Evolutionary conservation across 2,113 vertebrate species (phyloP).

Genomic region (Calidris pygmaea): DNA sequence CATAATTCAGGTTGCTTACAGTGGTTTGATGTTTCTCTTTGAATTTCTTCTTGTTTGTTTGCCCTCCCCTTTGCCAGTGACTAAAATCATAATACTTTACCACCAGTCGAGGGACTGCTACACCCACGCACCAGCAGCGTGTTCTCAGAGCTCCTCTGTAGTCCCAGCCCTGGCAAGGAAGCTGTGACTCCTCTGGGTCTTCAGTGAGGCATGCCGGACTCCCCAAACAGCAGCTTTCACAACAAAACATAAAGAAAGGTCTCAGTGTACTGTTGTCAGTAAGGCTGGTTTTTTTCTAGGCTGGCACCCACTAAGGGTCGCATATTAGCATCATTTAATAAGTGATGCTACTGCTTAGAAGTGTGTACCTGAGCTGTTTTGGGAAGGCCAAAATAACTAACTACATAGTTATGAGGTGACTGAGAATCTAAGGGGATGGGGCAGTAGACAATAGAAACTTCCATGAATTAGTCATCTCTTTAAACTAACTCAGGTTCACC

Average conservation of each 20-base stretch:
- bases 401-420: neutral
- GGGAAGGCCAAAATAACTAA: neutral
- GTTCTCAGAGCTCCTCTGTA: neutral
- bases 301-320: neutral
- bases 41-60: slow-evolving; percentile 27
- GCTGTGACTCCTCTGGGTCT: neutral
- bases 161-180: neutral
- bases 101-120: neutral
- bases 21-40: neutral
- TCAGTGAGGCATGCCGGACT: neutral
- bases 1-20: slow-evolving; percentile 46
- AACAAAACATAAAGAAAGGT: neutral
- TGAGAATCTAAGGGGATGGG: neutral
- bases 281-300: neutral
- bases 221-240: neutral
- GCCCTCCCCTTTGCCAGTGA: neutral
- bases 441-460: neutral
- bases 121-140: neutral
- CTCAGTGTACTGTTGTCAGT: neutral
- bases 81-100: neutral
- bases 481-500: neutral
- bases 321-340: neutral
- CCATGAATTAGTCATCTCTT: neutral
- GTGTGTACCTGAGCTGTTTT: neutral
- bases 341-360: neutral